These are phyloP conservation scores for Liposcelis brunnea DNA, from an alignment of 2,888 invertebrate species.

Conservation along the genomic window DNA sequence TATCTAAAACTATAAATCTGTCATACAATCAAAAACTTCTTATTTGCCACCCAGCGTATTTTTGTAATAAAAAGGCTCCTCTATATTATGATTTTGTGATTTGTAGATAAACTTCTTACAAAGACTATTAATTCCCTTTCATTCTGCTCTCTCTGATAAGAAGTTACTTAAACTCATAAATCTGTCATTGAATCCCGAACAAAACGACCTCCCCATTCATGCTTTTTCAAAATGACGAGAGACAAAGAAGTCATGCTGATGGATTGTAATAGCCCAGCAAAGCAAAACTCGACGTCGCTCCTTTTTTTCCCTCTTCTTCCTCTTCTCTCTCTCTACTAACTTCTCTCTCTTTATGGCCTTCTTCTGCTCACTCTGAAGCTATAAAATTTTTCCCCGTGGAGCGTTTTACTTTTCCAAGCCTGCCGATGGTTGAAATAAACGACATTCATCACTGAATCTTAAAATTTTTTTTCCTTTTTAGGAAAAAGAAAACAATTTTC, in stretches of 20 bases:
- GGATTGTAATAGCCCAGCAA: conserved; percentile 4
- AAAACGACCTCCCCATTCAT: background rate
- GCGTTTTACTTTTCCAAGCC: too few species aligned
- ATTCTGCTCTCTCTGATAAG: conserved; percentile 5
- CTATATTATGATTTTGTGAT: conserved; percentile 7
- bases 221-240: conserved; percentile 4
- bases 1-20: too few species aligned
- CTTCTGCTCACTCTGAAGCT: too few species aligned
- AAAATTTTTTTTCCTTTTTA: too few species aligned
- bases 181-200: conserved; percentile 5
- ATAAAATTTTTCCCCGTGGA: too few species aligned
- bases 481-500: too few species aligned
- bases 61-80: conserved; percentile 5
- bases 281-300: too few species aligned
- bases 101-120: conserved; percentile 7
- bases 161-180: conserved; percentile 9
- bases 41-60: conserved; percentile 7
- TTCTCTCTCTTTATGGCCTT: too few species aligned
- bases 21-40: background rate
- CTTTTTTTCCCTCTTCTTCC: too few species aligned
- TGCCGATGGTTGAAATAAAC: too few species aligned
- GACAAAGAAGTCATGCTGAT: conserved; percentile 7
- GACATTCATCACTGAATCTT: too few species aligned
- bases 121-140: conserved; percentile 6
- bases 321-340: too few species aligned